Evolutionary conservation across 2,888 invertebrate species (phyloP), one percentile per base, ranked within the genome.

Genomic region (Brachynemurus nebulosus): DNA sequence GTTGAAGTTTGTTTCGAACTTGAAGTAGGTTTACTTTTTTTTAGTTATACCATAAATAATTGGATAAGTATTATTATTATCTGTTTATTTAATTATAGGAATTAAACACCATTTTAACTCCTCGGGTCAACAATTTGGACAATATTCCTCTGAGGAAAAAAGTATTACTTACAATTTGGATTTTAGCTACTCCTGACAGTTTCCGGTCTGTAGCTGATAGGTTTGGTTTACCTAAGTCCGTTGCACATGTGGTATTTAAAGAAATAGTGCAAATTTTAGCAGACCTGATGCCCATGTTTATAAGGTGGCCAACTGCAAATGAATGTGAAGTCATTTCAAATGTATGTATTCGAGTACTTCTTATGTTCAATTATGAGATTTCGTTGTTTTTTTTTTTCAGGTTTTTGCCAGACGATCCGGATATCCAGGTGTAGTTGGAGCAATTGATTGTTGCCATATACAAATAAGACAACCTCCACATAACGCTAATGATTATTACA

Each of bases 391-490:
- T 39, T 47, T 21, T 7, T 20, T 43, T 43, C 36, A 23, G 36
- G 45, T 47, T 43, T 12, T 40, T 33, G 23, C 4, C 14, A 27
- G 34, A 11, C 42, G 36, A 20, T 11, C 25, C 16, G 34, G 42
- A 12, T 45, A 45, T 37, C 21, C 45, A 6, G 46, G 47, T 30
- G 37, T 49, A 9, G 35, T 47, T 17, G 46, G 44, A 23, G 46
- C 36, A 4, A 48, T 48, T 34, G 46, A 48, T 38, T 41, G 46
- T 17, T 46, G 44, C 14, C 47, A 47, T 12, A 45, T 50, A 33
- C 27, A 36, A 3, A 48, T 48, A 6, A 45, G 34, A 17, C 42
- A 44, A 16, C 50, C 50, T 12, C 6, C 14, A 20, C 34, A 16
- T 12, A 30, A 50, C 21, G 23, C 33, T n/a, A 43, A 47, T 19